phyloP scores from a whole-genome alignment of 2,797 vertebrate genomes.

The Protonibea diacanthus region DNA sequence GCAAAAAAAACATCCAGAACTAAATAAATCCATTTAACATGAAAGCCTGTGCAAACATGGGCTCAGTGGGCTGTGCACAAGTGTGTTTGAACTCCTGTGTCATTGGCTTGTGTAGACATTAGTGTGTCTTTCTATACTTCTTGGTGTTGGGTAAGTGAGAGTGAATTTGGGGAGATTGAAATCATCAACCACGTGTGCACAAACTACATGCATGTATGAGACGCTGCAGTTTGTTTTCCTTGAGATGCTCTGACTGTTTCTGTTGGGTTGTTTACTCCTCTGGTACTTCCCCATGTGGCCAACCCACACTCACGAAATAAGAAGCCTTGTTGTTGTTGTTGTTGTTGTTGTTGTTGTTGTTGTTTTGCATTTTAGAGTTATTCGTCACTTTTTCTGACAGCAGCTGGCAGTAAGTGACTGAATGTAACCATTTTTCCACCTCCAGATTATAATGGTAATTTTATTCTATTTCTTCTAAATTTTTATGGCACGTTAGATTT shows the following conservation, averaged over 20 bases:
- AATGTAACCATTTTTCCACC: neutral
- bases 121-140: neutral
- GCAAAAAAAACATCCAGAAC: conserved; percentile 23
- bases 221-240: conserved; percentile 4
- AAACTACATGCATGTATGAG: neutral
- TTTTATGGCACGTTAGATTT: neutral
- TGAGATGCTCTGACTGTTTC: conserved; percentile 31
- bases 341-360: conserved; percentile 23
- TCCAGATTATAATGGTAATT: neutral
- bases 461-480: neutral
- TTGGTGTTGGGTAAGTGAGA: conserved; percentile 4
- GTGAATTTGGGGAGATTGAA: neutral
- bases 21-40: conserved; percentile 34
- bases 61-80: neutral
- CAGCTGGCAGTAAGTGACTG: neutral
- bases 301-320: conserved; percentile 28
- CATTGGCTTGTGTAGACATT: neutral
- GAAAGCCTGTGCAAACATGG: conserved; percentile 42
- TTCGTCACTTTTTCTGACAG: conserved; percentile 18
- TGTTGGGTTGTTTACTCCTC: conserved; percentile 60
- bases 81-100: conserved; percentile 17
- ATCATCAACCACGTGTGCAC: neutral
- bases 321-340: conserved; percentile 35
- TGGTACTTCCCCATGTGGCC: conserved; percentile 44
- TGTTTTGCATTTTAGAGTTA: no score